A percentile compares a stretch with the other conserved stretches of the same genome.
phyloP scores from a whole-genome alignment of 2,797 vertebrate species.

The Odontamblyopus rebecca region DNA sequence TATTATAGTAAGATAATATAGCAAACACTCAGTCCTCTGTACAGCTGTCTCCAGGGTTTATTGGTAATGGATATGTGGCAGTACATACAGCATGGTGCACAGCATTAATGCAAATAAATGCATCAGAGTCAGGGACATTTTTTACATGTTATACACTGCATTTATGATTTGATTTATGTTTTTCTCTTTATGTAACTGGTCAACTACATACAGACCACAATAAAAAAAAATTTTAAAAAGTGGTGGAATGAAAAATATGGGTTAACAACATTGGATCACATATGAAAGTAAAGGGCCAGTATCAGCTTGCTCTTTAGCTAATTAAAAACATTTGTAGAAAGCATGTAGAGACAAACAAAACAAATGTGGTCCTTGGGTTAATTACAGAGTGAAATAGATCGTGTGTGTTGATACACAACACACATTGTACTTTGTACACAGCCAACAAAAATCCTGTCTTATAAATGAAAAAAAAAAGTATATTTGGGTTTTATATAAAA shows the following conservation, averaged over 20 bases:
- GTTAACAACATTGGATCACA: not conserved
- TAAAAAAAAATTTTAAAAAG: not conserved
- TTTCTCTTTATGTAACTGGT: not conserved
- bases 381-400: constrained; percentile 2
- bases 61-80: constrained; percentile 42
- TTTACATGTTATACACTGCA: constrained; percentile 2
- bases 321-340: not conserved
- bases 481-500: constrained; percentile 34
- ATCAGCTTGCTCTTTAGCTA: not conserved
- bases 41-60: constrained; percentile 48
- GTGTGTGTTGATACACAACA: constrained; percentile 16
- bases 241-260: no score
- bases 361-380: not conserved
- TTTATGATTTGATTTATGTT: not conserved
- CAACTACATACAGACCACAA: not conserved
- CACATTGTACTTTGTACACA: constrained; percentile 6
- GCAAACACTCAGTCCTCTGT: constrained; percentile 12
- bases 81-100: constrained; percentile 27
- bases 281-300: not conserved
- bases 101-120: constrained; percentile 23
- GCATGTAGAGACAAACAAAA: not conserved
- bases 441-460: constrained; percentile 8
- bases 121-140: constrained; percentile 18
- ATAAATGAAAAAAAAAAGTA: constrained; percentile 6
- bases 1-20: not conserved